Evolutionary conservation across 2,888 invertebrate genomes (phyloP), one percentile per base, ranked within the genome.

Genomic region (Mesoligia furuncula): DNA sequence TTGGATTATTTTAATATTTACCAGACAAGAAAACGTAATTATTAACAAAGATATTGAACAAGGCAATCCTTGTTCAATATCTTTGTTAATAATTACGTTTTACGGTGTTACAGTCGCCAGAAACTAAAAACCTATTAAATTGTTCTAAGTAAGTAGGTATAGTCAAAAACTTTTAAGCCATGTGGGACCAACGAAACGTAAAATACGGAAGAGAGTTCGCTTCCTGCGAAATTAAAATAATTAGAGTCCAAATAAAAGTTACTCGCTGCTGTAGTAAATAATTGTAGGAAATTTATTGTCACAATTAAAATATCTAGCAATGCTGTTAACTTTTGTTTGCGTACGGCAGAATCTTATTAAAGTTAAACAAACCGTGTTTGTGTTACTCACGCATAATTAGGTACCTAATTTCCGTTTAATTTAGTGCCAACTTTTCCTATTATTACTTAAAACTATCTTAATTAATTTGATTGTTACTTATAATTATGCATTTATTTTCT

Each of bases 121-220:
- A 68, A 77, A 71, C 65, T 75, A 20, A 80, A 36, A 70, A 71
- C 64, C 31, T 42, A 75, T 75, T 73, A 77, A 71, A 77, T 70
- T 76, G n/a, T 78, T 79, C 27, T 75, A 73, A 79, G 69, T 81
- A 85, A 76, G 73, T 80, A 83, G 76, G 67, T 77, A 61, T 71
- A 80, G 68, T 75, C 42, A 74, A 78, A 82, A 83, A 77, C 70
- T 81, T 84, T 79, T 72, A 24, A 83, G 83, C 78, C 84, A 82
- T 86, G 88, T 87, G 86, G 87, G 88, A 87, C 85, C 88, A 87
- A 81, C 88, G 82, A 82, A 74, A 79, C 83, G 82, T 86, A 75
- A 77, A 83, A 87, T 82, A 79, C 84, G 87, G 81, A 80, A 83
- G 77, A 82, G 79, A 85, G 65, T 73, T 71, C 71, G 75, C 73